Evolutionary conservation across 92 coral and sea anemone species (phyloP), one percentile per base, ranked within the genome.

Genomic region (Isaurus tuberculatus): DNA sequence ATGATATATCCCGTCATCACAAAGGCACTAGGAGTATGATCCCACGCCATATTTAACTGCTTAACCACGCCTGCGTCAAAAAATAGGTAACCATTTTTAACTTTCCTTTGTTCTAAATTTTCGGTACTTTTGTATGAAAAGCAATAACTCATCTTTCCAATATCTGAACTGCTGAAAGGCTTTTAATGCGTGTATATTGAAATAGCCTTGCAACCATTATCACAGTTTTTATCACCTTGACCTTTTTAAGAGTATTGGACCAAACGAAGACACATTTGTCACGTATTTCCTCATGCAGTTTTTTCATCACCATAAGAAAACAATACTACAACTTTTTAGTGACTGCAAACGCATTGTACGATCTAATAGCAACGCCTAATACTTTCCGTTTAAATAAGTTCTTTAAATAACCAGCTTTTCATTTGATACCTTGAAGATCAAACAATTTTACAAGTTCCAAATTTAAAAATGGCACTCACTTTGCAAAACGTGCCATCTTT

Each of bases 401-500:
- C 40, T 19, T 36, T 9, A 5, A 33, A 14, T 67, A 67, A 30
- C 17, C 40, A 13, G 23, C 8, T 5, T 14, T 36, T 30, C n/a
- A 9, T 29, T 27, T 65, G 14, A n/a, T 8, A 27, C 63, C 63
- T 55, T 20, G 4, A 53, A 53, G 8, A 15, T 16, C 63, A 19
- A 55, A 4, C 19, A 19, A 13, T 8, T 42, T 42, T 42, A 15
- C 58, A 51, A 51, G 1, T 8, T 19, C 4, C 8, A n/a, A 55
- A 5, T 7, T 11, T 11, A 46, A 55, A 19, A 15, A 49, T 3
- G 27, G 17, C 49, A 75, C 58, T 81, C 83, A 94, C 94, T 89
- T 91, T 84, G 79, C 81, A 65, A 91, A 95, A 72, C 90, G 89
- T 36, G 94, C 91, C 75, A 94, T 79, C 55, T 84, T 75, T 27